These are phyloP conservation scores for Sarcophaga bullata DNA, from an alignment of 1,140 invertebrate species.

Conservation along the genomic window DNA sequence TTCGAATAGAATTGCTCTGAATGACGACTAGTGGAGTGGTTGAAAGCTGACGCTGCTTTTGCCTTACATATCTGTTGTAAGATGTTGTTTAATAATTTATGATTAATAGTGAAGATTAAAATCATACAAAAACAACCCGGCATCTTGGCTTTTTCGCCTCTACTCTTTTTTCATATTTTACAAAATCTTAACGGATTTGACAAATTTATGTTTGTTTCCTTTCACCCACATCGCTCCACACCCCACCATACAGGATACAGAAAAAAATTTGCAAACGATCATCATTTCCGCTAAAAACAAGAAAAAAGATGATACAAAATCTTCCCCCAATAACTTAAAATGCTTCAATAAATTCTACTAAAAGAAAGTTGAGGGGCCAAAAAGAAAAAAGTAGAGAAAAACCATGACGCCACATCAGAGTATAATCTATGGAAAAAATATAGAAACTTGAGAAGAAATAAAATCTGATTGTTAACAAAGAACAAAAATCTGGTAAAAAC, in stretches of 20 bases:
- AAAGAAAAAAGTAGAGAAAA: neutral
- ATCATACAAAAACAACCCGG: neutral
- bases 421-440: neutral
- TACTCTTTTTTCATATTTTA: slow-evolving; percentile 1
- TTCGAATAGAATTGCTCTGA: no score
- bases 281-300: slow-evolving; percentile 56
- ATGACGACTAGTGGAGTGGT: no score
- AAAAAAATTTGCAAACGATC: slow-evolving; percentile 50
- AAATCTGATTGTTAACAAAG: neutral
- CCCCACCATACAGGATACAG: neutral
- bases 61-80: neutral
- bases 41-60: neutral
- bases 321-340: neutral
- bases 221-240: neutral
- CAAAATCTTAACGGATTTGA: slow-evolving; percentile 37
- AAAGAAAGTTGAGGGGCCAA: neutral
- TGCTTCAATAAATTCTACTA: neutral
- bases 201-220: slow-evolving; percentile 35
- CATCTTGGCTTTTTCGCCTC: neutral
- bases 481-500: neutral
- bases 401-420: slow-evolving; percentile 3
- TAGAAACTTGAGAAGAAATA: neutral
- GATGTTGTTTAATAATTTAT: neutral
- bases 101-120: slow-evolving; percentile 17
- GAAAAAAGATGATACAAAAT: neutral